A percentile compares a stretch with the other conserved stretches of the same genome.
Evolutionary conservation across 1,140 invertebrate genomes (phyloP).

Genomic region (Drosophila triauraria): DNA sequence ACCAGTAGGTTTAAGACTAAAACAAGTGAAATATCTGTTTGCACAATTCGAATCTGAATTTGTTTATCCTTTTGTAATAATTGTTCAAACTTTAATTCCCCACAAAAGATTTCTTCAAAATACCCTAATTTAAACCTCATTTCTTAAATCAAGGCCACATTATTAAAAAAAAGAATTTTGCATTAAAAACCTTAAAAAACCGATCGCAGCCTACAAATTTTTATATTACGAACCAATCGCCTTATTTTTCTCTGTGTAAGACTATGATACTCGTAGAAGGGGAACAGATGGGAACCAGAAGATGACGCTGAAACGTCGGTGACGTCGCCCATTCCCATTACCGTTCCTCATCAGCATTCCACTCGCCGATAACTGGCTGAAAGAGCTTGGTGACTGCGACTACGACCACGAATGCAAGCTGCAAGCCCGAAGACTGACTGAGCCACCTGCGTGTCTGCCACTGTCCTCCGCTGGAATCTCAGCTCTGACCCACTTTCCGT

Average conservation of each 20-base stretch:
- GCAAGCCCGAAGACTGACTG: slow-evolving; percentile 38
- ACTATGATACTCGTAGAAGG: slow-evolving; percentile 10
- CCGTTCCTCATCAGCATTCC: slow-evolving; percentile 49
- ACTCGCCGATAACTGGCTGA: slow-evolving; percentile 55
- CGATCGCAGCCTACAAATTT: not conserved
- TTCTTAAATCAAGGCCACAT: too few species aligned
- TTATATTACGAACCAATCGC: not conserved
- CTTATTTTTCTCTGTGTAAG: not conserved
- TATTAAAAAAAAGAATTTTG: too few species aligned
- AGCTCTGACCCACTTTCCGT: slow-evolving; percentile 76
- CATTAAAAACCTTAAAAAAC: too few species aligned
- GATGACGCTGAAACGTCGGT: slow-evolving; percentile 48
- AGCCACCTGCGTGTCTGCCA: slow-evolving; percentile 72
- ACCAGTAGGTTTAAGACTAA: not conserved
- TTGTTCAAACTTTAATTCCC: too few species aligned
- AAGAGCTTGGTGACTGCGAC: slow-evolving; percentile 30
- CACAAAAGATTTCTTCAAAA: too few species aligned
- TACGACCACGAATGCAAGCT: slow-evolving; percentile 16
- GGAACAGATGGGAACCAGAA: slow-evolving; percentile 31
- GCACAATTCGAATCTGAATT: too few species aligned
- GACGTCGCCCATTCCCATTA: slow-evolving; percentile 41
- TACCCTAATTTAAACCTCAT: too few species aligned
- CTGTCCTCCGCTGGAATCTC: slow-evolving; percentile 54
- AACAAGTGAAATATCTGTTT: not conserved
- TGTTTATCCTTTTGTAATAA: too few species aligned